Evolutionary conservation across 2,797 vertebrate genomes (phyloP), one percentile per base, ranked within the genome.

Genomic region (Clarias fuscus): DNA sequence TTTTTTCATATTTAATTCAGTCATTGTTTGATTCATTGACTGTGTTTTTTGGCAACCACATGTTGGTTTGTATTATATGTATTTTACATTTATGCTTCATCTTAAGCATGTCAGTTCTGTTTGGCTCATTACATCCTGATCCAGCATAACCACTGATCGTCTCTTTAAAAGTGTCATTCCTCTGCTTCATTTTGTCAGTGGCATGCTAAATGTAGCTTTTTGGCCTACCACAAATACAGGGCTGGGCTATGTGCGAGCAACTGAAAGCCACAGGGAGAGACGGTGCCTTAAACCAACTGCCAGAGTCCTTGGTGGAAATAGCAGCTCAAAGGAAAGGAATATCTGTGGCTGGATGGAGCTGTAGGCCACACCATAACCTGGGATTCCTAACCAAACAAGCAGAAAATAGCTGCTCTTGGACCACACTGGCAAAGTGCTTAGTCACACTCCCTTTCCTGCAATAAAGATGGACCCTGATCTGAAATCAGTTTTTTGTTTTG

Each of bases 181-280:
- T 95, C 93, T 95, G 96, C 92, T 95, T 94, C 94, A 93, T 95
- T 95, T 96, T 97, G 97, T 97, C 96, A 95, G 93, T 93, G 92
- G 92, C 93, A 92, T 75, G 94, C 96, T 97, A 96, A 98, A 97
- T 97, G 98, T 97, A 98, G 96, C 96, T 95, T 94, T 91, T 91
- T 89, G 92, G 95, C 93, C 95, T 97, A 96, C 96, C 97, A 95
- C 86, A 97, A 97, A 97, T 97, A 95, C 95, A 95, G 94, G 95
- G 96, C 96, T 95, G 96, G 96, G 96, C 95, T 96, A 93, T 91
- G 90, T 93, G 82, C 93, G 93, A 95, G 94, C 85, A 86, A 94
- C 95, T 94, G 94, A 95, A 96, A 94, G 95, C 97, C 97, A 93
- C 96, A 97, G 95, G 96, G 95, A 95, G 95, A 92, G 93, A 95